Evolutionary conservation across 2,113 vertebrate species (phyloP), one percentile per base, ranked within the genome.

Genomic region (Glaucidium brasilianum): DNA sequence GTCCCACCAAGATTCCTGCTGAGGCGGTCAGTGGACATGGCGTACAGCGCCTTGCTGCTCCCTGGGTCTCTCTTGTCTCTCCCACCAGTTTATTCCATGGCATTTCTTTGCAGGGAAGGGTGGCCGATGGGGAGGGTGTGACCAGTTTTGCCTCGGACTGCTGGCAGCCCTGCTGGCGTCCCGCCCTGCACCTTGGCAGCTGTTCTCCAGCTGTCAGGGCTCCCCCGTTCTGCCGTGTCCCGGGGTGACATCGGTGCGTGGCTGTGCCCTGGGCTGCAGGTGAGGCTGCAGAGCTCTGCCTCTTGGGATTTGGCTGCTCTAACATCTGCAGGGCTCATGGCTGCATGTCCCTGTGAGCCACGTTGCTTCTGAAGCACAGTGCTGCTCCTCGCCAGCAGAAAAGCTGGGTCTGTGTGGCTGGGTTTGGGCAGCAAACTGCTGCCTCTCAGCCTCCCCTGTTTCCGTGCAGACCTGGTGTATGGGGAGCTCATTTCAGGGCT

Each of bases 281-380:
- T 21, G 64, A 49, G 34, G 47, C 22, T 35, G 25, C 37, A 11
- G 21, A 69, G 60, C 52, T 78, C 71, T 86, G 55, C 34, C 39
- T 43, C 41, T 47, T 25, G 50, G 50, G 43, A 18, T 68, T 85
- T 35, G 60, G 71, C 39, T 41, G 0, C 60, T n/a, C 22, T 21
- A 10, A 41, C 41, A 5, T 23, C 11, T n/a, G 41, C 71, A n/a
- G 67, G 56, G 55, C 83, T 79, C 11, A 1, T 11, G 5, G 20
- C 73, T 43, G 43, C 15, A 0, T 1, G 6, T 64, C 50, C 56
- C 37, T 41, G 43, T 5, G 49, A 75, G 50, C 60, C 1, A 0
- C 11, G 52, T 16, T 43, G 35, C n/a, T 59, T 20, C 32, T 29
- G 63, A 32, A 47, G 30, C 73, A 25, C 43, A 22, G 62, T 43